Evolutionary conservation across 2,797 vertebrate genomes (phyloP).

Genomic region (Nasua narica): DNA sequence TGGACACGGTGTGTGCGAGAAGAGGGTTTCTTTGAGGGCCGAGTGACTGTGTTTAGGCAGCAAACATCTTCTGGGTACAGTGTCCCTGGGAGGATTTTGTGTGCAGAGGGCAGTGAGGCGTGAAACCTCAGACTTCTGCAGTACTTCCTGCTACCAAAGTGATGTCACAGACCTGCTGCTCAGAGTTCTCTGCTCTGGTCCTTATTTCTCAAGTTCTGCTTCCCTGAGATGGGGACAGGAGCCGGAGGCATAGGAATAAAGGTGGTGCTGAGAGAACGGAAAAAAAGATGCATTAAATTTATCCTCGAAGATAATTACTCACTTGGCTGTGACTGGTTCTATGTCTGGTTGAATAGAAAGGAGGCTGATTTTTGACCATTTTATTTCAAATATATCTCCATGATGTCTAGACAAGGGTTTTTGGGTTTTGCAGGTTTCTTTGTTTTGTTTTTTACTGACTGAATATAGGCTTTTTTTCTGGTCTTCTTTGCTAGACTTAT

Average conservation of each 20-base stretch:
- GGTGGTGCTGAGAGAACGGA: not conserved
- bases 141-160: conserved; percentile 43
- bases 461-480: not conserved
- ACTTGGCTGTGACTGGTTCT: not conserved
- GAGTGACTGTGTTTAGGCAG: not conserved
- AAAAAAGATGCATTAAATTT: not conserved
- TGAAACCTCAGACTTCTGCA: conserved; percentile 58
- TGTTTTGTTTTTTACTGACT: not conserved
- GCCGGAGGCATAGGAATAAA: not conserved
- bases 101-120: conserved; percentile 30
- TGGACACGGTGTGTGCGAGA: not conserved
- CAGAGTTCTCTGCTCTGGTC: not conserved
- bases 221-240: not conserved
- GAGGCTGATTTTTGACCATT: not conserved
- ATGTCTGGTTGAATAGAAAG: not conserved
- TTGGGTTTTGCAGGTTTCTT: not conserved
- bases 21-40: not conserved
- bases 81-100: conserved; percentile 29
- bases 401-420: not conserved
- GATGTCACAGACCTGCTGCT: not conserved
- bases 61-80: conserved; percentile 39
- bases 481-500: not conserved
- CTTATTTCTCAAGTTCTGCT: not conserved
- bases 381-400: not conserved
- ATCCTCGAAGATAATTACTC: not conserved